Conservation (phyloP, 2,113 vertebrate genomes). For the Oceanites oceanicus region DNA sequence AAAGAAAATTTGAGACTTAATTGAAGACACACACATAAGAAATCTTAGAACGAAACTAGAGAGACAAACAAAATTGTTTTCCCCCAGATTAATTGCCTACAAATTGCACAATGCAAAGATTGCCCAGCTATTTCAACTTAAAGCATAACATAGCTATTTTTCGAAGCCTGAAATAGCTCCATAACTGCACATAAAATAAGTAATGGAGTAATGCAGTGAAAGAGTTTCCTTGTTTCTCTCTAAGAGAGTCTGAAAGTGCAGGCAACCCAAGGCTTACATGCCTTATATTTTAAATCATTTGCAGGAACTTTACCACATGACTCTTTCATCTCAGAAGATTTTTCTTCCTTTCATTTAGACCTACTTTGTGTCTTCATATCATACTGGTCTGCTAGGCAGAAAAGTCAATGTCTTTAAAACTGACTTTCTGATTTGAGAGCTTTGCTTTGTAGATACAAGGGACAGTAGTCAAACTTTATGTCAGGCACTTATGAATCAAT, state of each 20-base stretch:
- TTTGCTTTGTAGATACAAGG: background rate
- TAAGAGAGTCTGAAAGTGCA: background rate
- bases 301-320: background rate
- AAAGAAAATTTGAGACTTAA: background rate
- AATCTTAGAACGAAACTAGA: background rate
- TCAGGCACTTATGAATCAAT: background rate
- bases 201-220: background rate
- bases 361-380: background rate
- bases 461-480: background rate
- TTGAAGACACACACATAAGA: background rate
- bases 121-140: background rate
- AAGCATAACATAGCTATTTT: background rate
- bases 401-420: background rate
- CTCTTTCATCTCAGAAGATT: background rate
- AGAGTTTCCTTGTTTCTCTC: background rate
- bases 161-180: background rate
- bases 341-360: background rate
- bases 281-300: background rate
- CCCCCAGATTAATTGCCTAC: background rate
- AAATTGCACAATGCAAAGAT: background rate
- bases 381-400: background rate
- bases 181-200: background rate
- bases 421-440: background rate
- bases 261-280: background rate
- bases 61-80: background rate